These are phyloP conservation scores for Phylloscopus whistleri DNA, from an alignment of 2,113 vertebrate genomes.

Conservation along the genomic window DNA sequence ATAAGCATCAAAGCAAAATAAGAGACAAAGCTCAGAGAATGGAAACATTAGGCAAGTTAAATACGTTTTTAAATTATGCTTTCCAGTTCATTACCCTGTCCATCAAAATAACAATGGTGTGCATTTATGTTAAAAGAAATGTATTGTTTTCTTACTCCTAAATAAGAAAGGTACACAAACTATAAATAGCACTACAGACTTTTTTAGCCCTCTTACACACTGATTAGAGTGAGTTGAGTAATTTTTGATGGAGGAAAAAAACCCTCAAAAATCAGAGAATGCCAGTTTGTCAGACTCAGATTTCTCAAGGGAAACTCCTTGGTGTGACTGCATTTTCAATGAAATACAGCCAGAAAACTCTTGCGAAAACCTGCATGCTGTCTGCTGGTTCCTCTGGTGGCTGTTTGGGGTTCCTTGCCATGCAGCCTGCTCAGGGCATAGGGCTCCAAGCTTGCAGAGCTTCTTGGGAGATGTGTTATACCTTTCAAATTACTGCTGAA, in stretches of 20 bases:
- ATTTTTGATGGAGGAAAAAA: neutral
- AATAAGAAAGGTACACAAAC: neutral
- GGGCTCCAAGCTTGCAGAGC: neutral
- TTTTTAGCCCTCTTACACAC: neutral
- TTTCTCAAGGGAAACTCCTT: neutral
- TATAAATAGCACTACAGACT: neutral
- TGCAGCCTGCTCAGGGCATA: neutral
- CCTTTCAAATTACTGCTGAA: neutral
- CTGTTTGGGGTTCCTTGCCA: neutral
- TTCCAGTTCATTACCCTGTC: neutral
- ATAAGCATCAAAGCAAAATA: neutral
- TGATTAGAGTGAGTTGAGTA: neutral
- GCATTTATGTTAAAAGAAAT: neutral
- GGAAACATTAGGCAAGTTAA: neutral
- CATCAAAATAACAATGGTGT: neutral
- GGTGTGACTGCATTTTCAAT: neutral
- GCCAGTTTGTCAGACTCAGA: neutral
- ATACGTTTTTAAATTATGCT: neutral
- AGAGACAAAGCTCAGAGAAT: neutral
- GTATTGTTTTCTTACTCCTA: neutral
- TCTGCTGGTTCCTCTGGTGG: neutral
- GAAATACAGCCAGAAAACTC: neutral
- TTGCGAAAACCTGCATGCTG: neutral
- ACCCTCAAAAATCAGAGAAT: neutral
- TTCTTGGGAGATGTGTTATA: neutral